These are phyloP conservation scores for Petrosia ficiformis DNA, from an alignment of 37 sponge, comb jelly and placozoan genomes.

Conservation along the genomic window DNA sequence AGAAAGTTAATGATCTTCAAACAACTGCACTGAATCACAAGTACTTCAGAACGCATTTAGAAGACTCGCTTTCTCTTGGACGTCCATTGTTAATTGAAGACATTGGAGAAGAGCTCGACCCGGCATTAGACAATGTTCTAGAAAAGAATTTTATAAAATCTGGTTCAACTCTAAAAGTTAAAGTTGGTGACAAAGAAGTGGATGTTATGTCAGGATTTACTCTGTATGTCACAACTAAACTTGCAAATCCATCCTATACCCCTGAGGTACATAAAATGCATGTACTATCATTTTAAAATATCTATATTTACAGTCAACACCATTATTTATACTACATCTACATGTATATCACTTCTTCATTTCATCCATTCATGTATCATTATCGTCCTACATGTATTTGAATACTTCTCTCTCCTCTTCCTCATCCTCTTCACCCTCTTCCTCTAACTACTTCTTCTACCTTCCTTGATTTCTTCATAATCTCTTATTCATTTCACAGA, in stretches of 20 bases:
- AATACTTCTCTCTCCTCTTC: background rate
- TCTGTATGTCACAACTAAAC: constrained; percentile 96
- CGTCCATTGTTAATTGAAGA: constrained; percentile 92
- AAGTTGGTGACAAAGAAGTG: constrained; percentile 98
- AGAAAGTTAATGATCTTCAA: constrained; percentile 74
- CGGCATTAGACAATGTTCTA: constrained; percentile 98
- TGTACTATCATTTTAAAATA: too few relatives aligned
- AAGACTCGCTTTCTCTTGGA: constrained; percentile 95
- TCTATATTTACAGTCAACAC: background rate
- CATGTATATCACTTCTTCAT: background rate
- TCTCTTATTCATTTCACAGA: constrained; percentile 16
- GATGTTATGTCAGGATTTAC: constrained; percentile 95
- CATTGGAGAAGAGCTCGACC: constrained; percentile 94
- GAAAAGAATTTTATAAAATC: constrained; percentile 99
- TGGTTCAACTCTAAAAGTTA: constrained; percentile 77
- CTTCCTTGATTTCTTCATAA: constrained; percentile 2
- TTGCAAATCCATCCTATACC: constrained; percentile 97
- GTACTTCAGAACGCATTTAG: constrained; percentile 94
- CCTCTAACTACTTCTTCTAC: too few relatives aligned
- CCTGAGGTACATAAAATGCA: constrained; percentile 83
- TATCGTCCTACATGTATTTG: background rate
- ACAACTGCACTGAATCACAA: constrained; percentile 94
- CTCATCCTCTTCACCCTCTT: too few relatives aligned
- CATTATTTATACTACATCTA: background rate
- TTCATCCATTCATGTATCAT: background rate